phyloP scores from a whole-genome alignment of 2,113 vertebrate species.

The Mobula birostris region DNA sequence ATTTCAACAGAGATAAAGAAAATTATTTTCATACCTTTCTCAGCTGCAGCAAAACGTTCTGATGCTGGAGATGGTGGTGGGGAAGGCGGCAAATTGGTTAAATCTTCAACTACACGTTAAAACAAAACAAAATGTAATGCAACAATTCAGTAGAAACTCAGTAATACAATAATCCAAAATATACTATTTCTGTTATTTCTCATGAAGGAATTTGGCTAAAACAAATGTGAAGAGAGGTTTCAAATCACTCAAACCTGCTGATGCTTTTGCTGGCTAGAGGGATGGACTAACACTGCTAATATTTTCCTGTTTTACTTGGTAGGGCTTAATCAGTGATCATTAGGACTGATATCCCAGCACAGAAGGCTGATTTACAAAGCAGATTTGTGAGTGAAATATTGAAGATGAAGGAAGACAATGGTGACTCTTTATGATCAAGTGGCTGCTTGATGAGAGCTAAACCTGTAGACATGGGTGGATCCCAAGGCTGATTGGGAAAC shows the following conservation, averaged over 20 bases:
- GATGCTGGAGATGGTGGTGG: conserved; percentile 93
- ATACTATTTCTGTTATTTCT: neutral
- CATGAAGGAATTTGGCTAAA: neutral
- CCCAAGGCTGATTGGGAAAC: too few species aligned
- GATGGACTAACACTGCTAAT: neutral
- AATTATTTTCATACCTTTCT: conserved; percentile 75
- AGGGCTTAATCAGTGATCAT: too few species aligned
- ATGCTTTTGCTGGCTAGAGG: neutral
- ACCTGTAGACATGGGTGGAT: too few species aligned
- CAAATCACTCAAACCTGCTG: neutral
- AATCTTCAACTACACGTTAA: conserved; percentile 78
- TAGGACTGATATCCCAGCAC: too few species aligned
- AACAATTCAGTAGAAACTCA: neutral
- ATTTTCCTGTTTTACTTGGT: neutral
- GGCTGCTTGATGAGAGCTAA: too few species aligned
- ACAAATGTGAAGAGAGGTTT: neutral
- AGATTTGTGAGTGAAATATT: too few species aligned
- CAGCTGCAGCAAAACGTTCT: conserved; percentile 75
- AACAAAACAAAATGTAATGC: conserved; percentile 40
- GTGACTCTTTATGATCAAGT: too few species aligned
- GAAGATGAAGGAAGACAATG: too few species aligned
- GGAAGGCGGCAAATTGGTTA: conserved; percentile 91
- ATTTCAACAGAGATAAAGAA: neutral
- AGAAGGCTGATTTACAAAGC: too few species aligned
- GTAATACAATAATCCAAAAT: neutral